Base-by-base conservation (phyloP, 2,888 invertebrate genomes). In the Pandemis corylana region DNA sequence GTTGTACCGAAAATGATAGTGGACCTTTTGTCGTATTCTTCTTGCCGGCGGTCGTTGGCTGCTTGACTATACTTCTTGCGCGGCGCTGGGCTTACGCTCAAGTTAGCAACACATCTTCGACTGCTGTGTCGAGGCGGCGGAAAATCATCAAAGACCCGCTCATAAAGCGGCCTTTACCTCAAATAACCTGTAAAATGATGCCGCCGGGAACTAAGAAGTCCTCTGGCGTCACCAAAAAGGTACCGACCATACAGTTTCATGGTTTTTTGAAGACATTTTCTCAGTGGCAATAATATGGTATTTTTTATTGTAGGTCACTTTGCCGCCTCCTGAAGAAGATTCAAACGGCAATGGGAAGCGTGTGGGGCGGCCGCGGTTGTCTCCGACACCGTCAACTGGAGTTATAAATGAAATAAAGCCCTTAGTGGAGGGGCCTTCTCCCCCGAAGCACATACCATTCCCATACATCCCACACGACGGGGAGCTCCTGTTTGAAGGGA, bases 371-470 rank as follows among this genome's bases (percentile, higher is more conserved):
- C 80, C 88, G 0, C 80, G 89, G 4, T 72, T 84, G 2, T 80
- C 86, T 1, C 68, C 85, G 0, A 72, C 82, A 6, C 72, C 77
- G 2, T 75, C 85, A 7, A 71, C 77, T 4, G 79, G 76, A 0
- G 69, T 68, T 12, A 63, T 79, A 9, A 61, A 86, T 28, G 91
- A 91, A 1, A 77, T 85, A 0, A 93, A 92, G 77, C 76, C 59
- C 5, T 59, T 87, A 10, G 74, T 84, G 2, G 94, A 93, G 0
- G 88, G 87, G 6, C 95, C 96, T 0, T 84, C 95, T 28, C 95
- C 96, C 10, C 97, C 97, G 0, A 97, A 97, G 87, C 97, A 98
- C 84, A 96, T 97, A 80, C 97, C 97, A 12, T 97, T 97, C 84
- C 97, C 97, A 0, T 95, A 95, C 70, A 96, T 97, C 65, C 97